Conservation (phyloP, 2,113 vertebrate species). For the Leptosomus discolor region DNA sequence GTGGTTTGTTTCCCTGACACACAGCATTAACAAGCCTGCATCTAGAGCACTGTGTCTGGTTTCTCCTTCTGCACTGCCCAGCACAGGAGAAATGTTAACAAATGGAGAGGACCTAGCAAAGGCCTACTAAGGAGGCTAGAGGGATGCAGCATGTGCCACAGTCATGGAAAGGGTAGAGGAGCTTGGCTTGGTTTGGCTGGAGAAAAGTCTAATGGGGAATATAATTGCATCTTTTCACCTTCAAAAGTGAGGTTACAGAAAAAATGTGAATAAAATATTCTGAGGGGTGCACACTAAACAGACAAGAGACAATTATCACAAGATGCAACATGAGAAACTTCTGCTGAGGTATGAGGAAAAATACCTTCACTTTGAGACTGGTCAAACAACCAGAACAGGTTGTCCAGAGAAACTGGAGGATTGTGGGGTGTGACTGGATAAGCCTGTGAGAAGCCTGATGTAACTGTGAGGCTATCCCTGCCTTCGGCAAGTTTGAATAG, state of each 20-base stretch:
- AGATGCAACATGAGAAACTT: not conserved
- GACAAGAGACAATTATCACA: not conserved
- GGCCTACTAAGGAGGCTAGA: not conserved
- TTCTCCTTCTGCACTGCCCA: not conserved
- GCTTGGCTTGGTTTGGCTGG: not conserved
- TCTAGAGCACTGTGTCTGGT: not conserved
- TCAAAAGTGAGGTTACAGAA: not conserved
- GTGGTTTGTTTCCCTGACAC: not conserved
- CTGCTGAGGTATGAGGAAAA: not conserved
- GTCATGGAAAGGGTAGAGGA: not conserved
- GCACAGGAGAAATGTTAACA: not conserved
- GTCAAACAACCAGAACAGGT: not conserved
- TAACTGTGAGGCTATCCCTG: not conserved
- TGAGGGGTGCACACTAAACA: too few relatives aligned
- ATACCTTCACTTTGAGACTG: not conserved
- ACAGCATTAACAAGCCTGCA: not conserved
- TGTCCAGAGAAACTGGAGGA: not conserved
- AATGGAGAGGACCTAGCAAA: not conserved
- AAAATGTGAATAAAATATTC: not conserved
- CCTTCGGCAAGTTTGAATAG: not conserved
- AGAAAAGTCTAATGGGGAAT: not conserved
- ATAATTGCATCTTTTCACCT: not conserved
- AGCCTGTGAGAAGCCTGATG: not conserved
- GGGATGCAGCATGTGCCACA: not conserved
- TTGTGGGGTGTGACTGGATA: fast-evolving